Conservation (phyloP, 1,140 invertebrate genomes). For the Uloborus diversus region DNA sequence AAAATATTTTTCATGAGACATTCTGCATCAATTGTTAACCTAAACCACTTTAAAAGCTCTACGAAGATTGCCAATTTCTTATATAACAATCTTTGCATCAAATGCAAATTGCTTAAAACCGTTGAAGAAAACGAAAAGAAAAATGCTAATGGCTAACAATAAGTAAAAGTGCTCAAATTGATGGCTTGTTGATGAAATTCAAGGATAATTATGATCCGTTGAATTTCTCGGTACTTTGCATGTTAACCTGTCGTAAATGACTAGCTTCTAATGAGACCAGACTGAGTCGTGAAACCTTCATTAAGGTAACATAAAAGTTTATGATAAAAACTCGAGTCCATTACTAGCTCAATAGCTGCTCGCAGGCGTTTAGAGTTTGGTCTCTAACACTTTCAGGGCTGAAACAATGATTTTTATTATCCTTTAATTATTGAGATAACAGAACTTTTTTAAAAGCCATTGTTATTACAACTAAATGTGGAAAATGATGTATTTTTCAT, state of each 20-base stretch:
- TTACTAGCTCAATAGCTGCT: background rate
- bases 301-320: slow-evolving; percentile 17
- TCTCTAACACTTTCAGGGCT: background rate
- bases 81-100: background rate
- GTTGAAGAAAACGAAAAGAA: background rate
- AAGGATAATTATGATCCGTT: slow-evolving; percentile 17
- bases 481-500: too few relatives aligned
- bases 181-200: slow-evolving; percentile 29
- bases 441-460: too few relatives aligned
- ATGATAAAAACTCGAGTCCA: background rate
- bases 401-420: background rate
- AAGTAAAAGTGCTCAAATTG: slow-evolving; percentile 17
- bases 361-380: too few relatives aligned
- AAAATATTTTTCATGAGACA: too few relatives aligned
- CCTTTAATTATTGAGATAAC: background rate
- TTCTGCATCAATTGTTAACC: too few relatives aligned
- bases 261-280: background rate
- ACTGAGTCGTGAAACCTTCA: background rate
- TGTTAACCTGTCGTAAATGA: slow-evolving; percentile 29
- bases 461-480: too few relatives aligned
- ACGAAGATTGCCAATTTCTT: background rate
- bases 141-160: background rate
- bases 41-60: too few relatives aligned
- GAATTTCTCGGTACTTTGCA: slow-evolving; percentile 19
- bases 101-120: slow-evolving; percentile 26